Base-by-base conservation (phyloP, 2,113 vertebrate species). In the Psophia crepitans region DNA sequence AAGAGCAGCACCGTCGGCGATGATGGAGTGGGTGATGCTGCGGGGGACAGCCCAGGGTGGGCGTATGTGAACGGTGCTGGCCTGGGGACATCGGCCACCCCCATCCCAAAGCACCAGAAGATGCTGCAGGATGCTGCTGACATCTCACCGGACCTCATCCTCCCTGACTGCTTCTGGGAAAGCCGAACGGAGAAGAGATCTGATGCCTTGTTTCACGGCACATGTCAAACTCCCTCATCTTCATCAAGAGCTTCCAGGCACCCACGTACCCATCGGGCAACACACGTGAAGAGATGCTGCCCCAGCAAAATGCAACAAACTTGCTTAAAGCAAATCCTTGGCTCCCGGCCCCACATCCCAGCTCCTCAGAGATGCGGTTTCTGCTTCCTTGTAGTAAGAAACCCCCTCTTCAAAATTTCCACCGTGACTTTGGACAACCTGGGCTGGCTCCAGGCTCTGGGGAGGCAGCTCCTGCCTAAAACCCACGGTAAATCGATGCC, bases 21-120 rank as follows among this genome's bases (percentile, higher is more conserved):
- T 5, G 61, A 61, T 6, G 68, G 41, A 21, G 33, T 0, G 5
- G 60, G 60, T 0, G 15, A n/a, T 14, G 79, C 56, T 27, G 58
- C 0, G 12, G 65, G 49, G 24, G 8, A 15, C 18, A 39, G 5
- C 11, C 11, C 0, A 0, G 9, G 20, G 16, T 8, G 12, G 66
- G 48, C 16, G 35, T 5, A 1, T 11, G 39, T 10, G 39, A 43
- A 48, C 0, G 6, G 51, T 30, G 56, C 49, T 66, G 32, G 39
- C 0, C 3, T 43, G 49, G n/a, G 78, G 68, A 80, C 39, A 6
- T 69, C 0, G 3, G 30, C 14, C 32, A 13, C 6, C 6, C 4
- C 0, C 3, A 9, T 12, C 26, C 48, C 82, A 64, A 69, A 69
- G 48, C 54, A 44, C 56, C 0, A 6, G 53, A 22, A 51, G 93